Evolutionary conservation across 2,797 vertebrate species (phyloP), one percentile per base, ranked within the genome.

Genomic region (Neopelma chrysocephalum): DNA sequence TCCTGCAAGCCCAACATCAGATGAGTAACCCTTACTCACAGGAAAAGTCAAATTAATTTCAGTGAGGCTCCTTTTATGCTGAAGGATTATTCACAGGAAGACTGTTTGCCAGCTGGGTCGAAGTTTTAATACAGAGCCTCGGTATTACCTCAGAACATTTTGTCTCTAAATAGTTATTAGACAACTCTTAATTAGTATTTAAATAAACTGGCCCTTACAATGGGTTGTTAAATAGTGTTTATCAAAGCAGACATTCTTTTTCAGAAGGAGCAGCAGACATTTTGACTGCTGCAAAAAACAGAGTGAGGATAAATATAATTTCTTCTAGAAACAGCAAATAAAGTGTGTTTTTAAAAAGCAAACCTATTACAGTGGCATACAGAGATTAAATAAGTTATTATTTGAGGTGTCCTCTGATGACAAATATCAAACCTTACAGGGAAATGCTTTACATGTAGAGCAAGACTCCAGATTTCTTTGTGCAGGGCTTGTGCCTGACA

Each of bases 241-340:
- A 95, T 93, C 81, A 90, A 97, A 96, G 96, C 95, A 94, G 94
- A 96, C 92, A 90, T 87, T 94, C 95, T 96, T 97, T 94, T 93
- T 92, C 95, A 91, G 75, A 96, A 96, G 92, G 94, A 92, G 89
- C 93, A 97, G 96, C 95, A 97, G 97, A 97, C 96, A 97, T 94
- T 89, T 93, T 95, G 95, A 97, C 90, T 31, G 42, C 77, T 79
- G 48, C 51, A 96, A 94, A 94, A 93, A 95, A 69, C 78, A 96
- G 86, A 91, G 83, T 42, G 86, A 87, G 93, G 53, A 94, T 73
- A 97, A 96, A 97, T 57, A 88, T 23, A 40, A 93, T 94, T 93
- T 93, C 50, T 96, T 70, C 93, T 94, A 75, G 47, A 64, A 96
- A 95, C 61, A 89, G 86, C 69, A 40, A 72, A 90, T 72, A 83